These are phyloP conservation scores for Synergus gifuensis DNA, from an alignment of 2,888 invertebrate species.

Conservation along the genomic window DNA sequence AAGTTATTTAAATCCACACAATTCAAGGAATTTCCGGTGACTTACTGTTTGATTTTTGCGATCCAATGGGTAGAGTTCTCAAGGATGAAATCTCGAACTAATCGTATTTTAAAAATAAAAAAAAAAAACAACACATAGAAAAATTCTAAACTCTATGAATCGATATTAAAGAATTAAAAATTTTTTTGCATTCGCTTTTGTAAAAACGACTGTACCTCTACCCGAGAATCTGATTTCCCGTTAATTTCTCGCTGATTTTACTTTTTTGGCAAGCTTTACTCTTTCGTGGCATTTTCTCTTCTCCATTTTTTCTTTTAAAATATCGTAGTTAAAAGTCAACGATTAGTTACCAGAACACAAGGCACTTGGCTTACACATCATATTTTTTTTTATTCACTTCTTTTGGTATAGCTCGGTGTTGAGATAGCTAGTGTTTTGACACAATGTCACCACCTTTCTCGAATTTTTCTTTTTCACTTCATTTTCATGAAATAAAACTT, in stretches of 20 bases:
- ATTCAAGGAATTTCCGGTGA: conserved; percentile 40
- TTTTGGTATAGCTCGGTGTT: conserved; percentile 68
- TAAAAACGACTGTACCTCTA: neutral
- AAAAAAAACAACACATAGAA: neutral
- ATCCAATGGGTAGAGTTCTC: neutral
- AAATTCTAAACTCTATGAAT: neutral
- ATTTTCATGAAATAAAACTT: neutral
- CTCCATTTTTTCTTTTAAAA: conserved; percentile 49
- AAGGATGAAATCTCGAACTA: neutral
- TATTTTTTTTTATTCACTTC: conserved; percentile 64
- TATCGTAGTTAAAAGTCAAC: conserved; percentile 74
- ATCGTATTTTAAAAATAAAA: neutral
- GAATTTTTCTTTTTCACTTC: neutral
- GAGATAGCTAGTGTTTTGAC: conserved; percentile 63
- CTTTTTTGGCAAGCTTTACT: conserved; percentile 26
- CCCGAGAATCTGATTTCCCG: conserved; percentile 18
- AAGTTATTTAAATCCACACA: conserved; percentile 13
- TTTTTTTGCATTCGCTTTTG: neutral
- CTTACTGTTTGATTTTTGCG: conserved; percentile 24
- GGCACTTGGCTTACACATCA: conserved; percentile 77
- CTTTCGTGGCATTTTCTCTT: conserved; percentile 31
- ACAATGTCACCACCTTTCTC: conserved; percentile 26
- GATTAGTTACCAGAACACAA: conserved; percentile 77
- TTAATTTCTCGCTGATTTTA: conserved; percentile 15
- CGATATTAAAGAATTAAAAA: neutral